Percentiles rank a stretch among this genome's conserved stretches.
Evolutionary conservation across 2,888 invertebrate genomes (phyloP).

Genomic region (Pachliopta kotzebuea): DNA sequence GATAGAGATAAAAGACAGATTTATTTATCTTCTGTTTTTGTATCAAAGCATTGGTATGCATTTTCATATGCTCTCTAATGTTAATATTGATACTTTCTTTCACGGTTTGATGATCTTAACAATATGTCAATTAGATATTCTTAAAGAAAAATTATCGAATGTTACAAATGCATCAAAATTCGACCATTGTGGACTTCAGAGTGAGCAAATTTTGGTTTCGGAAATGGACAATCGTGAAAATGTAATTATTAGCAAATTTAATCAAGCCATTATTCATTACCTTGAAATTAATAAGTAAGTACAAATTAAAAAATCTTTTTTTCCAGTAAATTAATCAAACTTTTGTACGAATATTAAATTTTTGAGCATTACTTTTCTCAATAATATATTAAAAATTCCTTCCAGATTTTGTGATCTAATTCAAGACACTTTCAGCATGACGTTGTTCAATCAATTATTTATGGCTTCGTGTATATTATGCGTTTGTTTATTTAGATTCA

Average conservation of each 20-base stretch:
- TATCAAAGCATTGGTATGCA: constrained; percentile 55
- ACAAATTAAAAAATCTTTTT: not conserved
- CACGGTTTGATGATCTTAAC: constrained; percentile 51
- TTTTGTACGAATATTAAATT: too few relatives aligned
- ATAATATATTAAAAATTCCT: constrained; percentile 27
- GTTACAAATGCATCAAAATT: constrained; percentile 36
- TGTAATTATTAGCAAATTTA: constrained; percentile 40
- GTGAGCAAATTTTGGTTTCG: not conserved
- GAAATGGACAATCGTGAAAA: constrained; percentile 23
- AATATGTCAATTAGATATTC: constrained; percentile 56
- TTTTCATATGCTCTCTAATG: constrained; percentile 47
- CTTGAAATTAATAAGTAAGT: constrained; percentile 51
- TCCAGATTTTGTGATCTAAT: constrained; percentile 54
- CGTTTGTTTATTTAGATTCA: constrained; percentile 58
- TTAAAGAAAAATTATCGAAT: constrained; percentile 47
- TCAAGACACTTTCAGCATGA: constrained; percentile 49
- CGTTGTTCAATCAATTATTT: constrained; percentile 55
- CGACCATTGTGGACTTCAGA: too few relatives aligned
- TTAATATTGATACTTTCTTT: constrained; percentile 55
- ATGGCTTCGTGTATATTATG: constrained; percentile 59
- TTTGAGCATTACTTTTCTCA: too few relatives aligned
- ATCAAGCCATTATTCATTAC: constrained; percentile 49
- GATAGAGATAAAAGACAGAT: constrained; percentile 39
- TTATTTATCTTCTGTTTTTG: constrained; percentile 49
- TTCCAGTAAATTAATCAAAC: too few relatives aligned